Evolutionary conservation across 1,140 invertebrate species (phyloP).

Genomic region (Metopolophium dirhodum): DNA sequence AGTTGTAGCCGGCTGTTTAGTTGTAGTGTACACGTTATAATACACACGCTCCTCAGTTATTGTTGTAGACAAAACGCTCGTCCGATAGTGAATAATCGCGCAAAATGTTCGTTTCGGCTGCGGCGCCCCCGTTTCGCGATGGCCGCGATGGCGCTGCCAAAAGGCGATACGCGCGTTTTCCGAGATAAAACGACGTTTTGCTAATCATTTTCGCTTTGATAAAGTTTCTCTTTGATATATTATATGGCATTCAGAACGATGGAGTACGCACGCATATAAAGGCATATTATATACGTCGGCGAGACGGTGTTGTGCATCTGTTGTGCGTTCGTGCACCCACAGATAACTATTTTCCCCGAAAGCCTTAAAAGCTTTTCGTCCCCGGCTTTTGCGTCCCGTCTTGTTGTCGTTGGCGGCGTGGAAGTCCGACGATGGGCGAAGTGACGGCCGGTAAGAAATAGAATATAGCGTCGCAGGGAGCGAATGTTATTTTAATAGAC

Average conservation of each 20-base stretch:
- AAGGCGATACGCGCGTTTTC: not conserved
- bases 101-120: not conserved
- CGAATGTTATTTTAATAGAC: not conserved
- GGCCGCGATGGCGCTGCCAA: not conserved
- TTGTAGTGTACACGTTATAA: not conserved
- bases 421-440: not conserved
- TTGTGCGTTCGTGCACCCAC: not conserved
- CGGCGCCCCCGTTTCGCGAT: not conserved
- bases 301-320: not conserved
- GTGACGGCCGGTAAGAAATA: not conserved
- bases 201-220: not conserved
- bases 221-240: not conserved
- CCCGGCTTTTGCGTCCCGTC: not conserved
- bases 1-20: not conserved
- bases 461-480: not conserved
- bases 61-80: not conserved
- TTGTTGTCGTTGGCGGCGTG: slow-evolving; percentile 16
- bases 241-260: not conserved
- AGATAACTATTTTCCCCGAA: not conserved
- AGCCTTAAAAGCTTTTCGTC: slow-evolving; percentile 32
- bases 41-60: not conserved
- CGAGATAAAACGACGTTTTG: not conserved
- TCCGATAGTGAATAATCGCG: not conserved
- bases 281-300: not conserved
- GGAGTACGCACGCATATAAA: not conserved